Percentiles rank a stretch among this genome's conserved stretches.
Evolutionary conservation across 2,888 invertebrate genomes (phyloP).

Genomic region (Mystacides longicornis): DNA sequence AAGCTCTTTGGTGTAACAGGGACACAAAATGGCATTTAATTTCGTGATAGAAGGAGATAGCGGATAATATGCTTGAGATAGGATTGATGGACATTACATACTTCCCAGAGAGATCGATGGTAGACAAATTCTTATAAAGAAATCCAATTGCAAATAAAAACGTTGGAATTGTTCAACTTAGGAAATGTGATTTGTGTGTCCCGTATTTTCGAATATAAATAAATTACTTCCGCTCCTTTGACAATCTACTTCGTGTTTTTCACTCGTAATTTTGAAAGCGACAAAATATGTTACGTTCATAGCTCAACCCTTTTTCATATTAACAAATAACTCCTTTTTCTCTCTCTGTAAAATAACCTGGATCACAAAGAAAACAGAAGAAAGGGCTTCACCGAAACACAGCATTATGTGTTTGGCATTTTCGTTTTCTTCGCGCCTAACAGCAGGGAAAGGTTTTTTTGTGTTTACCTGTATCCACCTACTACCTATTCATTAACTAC

Average conservation of each 20-base stretch:
- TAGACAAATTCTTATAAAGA: slow-evolving; percentile 14
- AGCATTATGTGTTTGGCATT: no score
- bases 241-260: neutral
- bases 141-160: slow-evolving; percentile 15
- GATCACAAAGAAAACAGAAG: no score
- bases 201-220: neutral
- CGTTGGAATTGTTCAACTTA: slow-evolving; percentile 1
- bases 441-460: no score
- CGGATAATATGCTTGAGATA: slow-evolving; percentile 9
- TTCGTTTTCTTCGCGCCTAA: no score
- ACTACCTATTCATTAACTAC: no score
- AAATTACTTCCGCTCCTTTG: neutral
- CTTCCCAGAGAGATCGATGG: slow-evolving; percentile 15
- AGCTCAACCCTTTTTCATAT: no score
- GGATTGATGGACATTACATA: slow-evolving; percentile 22
- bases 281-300: no score
- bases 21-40: slow-evolving; percentile 9
- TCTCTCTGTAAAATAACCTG: no score
- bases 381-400: no score
- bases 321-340: no score
- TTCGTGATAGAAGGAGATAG: slow-evolving; percentile 3
- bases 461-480: no score
- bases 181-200: neutral
- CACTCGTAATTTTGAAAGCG: neutral
- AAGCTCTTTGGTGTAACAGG: slow-evolving; percentile 7